Evolutionary conservation across 2,888 invertebrate genomes (phyloP).

Genomic region (Meteorus colon): DNA sequence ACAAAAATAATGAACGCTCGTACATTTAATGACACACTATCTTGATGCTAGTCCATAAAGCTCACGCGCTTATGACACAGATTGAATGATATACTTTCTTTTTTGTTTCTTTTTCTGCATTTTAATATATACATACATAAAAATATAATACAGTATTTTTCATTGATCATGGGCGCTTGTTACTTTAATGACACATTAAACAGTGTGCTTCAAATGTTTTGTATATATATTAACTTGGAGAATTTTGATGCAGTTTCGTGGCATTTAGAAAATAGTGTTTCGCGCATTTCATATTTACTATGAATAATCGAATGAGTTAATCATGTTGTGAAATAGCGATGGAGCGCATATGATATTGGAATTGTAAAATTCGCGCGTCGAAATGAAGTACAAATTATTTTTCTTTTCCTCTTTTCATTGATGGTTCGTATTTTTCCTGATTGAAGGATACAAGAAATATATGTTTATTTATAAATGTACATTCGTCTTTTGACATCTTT

Average conservation of each 20-base stretch:
- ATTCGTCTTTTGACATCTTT: slow-evolving; percentile 40
- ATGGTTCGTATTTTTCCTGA: neutral
- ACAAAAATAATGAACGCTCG: slow-evolving; percentile 43
- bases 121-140: slow-evolving; percentile 35
- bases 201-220: slow-evolving; percentile 36
- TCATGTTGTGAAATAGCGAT: neutral
- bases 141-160: slow-evolving; percentile 47
- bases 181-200: slow-evolving; percentile 42
- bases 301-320: neutral
- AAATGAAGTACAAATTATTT: neutral
- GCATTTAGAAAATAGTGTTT: slow-evolving; percentile 24
- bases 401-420: neutral
- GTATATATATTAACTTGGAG: slow-evolving; percentile 42
- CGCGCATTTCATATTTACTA: neutral
- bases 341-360: neutral
- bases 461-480: slow-evolving; percentile 33
- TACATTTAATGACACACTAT: slow-evolving; percentile 50
- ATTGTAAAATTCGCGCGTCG: neutral
- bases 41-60: slow-evolving; percentile 64
- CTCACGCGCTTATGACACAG: slow-evolving; percentile 50
- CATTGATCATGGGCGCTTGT: slow-evolving; percentile 47
- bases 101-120: slow-evolving; percentile 35
- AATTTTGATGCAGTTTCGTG: slow-evolving; percentile 38
- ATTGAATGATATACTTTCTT: slow-evolving; percentile 37
- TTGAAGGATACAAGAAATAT: slow-evolving; percentile 19